A percentile compares a stretch with the other conserved stretches of the same genome.
Evolutionary conservation across 2,888 invertebrate species (phyloP).

Genomic region (Leucophora obtusa): DNA sequence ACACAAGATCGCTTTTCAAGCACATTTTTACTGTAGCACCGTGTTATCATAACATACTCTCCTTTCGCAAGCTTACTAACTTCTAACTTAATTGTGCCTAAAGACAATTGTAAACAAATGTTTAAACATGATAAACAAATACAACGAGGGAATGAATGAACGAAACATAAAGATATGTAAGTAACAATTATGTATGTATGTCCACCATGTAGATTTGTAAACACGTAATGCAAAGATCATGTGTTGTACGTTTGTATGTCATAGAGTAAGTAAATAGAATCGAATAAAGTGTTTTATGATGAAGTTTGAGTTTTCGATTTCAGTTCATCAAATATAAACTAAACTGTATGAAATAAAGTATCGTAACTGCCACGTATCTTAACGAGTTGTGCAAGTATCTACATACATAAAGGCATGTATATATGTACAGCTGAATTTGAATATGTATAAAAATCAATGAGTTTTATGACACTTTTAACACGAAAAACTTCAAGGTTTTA

Average conservation of each 20-base stretch:
- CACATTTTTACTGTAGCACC: no score
- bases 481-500: conserved; percentile 45
- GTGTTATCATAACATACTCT: conserved; percentile 36
- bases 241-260: background rate
- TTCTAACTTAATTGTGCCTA: conserved; percentile 60
- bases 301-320: conserved; percentile 41
- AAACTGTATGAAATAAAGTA: conserved; percentile 40
- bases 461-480: conserved; percentile 53
- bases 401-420: background rate
- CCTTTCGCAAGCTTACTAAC: conserved; percentile 28
- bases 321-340: conserved; percentile 50
- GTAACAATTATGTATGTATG: background rate
- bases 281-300: conserved; percentile 44
- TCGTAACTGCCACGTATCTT: conserved; percentile 26
- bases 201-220: conserved; percentile 24
- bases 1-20: no score
- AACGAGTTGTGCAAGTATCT: background rate
- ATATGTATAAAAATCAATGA: conserved; percentile 33
- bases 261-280: conserved; percentile 22
- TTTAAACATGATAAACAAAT: conserved; percentile 50
- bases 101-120: conserved; percentile 61
- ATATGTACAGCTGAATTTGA: background rate
- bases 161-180: background rate
- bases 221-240: conserved; percentile 39
- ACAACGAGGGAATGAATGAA: background rate